Base-by-base conservation (phyloP, 2,113 vertebrate species). In the Bubo blakistoni region DNA sequence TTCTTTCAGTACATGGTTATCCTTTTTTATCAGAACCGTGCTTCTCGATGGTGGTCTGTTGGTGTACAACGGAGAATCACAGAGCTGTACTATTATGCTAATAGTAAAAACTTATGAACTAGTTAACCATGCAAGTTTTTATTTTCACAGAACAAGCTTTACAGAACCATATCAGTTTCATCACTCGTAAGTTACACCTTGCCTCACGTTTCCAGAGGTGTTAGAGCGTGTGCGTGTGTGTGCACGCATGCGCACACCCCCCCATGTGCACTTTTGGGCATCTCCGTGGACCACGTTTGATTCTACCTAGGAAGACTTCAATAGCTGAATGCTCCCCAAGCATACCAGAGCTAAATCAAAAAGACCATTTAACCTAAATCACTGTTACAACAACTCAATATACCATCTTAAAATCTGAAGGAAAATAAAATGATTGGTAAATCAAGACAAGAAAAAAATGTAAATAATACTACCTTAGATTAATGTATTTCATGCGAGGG, bases 231-330 rank as follows among this genome's bases (percentile, higher is more conserved):
- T 13, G 2, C 13, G 27, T 27, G 20, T 3, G 5, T 1, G 2
- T 47, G 46, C 46, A 18, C 1, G 1, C 63, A 49, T 40, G 40
- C 40, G 40, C 40, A 40, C 14, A 44, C 44, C 16, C 44, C 44
- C 16, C 3, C 38, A 7, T 7, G 26, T 36, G 51, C 10, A 8
- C 18, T 32, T 69, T 7, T 13, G 47, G 52, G 26, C 40, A 49
- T 42, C 38, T 73, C 51, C 20, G 14, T 2, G 2, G 32, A 30
- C 32, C 3, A 0, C 0, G 0, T 26, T 70, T 52, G 40, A 40
- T 59, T 85, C 63, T 30, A 52, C 26, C 42, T 27, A 38, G 34
- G 34, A 80, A 47, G 25, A 76, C 22, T 65, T 63, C 46, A 61
- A 27, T 10, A 61, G 27, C 26, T 76, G 30, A 79, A 36, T 7